These are phyloP conservation scores for Acanthacorydalis orientalis DNA, from an alignment of 2,888 invertebrate genomes.

Conservation along the genomic window DNA sequence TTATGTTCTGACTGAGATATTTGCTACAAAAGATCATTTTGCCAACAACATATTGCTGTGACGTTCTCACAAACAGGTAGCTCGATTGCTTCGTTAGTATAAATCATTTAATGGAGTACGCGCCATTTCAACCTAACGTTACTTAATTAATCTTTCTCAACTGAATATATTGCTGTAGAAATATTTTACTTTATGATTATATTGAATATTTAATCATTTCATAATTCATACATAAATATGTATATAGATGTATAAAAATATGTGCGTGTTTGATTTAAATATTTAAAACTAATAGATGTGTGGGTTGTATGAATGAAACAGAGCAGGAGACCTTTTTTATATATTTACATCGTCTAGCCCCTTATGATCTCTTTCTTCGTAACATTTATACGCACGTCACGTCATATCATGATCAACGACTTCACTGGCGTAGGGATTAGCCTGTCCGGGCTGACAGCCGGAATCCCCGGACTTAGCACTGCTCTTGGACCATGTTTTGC, in stretches of 20 bases:
- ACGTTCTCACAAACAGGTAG: conserved; percentile 12
- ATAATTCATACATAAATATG: too few species aligned
- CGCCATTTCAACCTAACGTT: conserved; percentile 32
- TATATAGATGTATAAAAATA: too few species aligned
- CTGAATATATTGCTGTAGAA: neutral
- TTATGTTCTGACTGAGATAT: too few species aligned
- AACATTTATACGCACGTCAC: neutral
- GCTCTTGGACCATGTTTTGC: neutral
- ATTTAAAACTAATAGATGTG: too few species aligned
- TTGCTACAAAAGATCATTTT: conserved; percentile 3
- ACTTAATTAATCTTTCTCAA: conserved; percentile 28
- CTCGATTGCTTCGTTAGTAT: conserved; percentile 9
- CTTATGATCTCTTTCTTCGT: neutral
- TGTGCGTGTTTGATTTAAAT: too few species aligned
- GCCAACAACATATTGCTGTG: conserved; percentile 11
- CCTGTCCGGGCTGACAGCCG: neutral
- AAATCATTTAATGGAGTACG: conserved; percentile 18
- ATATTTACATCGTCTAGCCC: too few species aligned
- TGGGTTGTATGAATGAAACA: too few species aligned
- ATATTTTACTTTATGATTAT: too few species aligned
- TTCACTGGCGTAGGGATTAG: neutral
- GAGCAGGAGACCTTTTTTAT: too few species aligned
- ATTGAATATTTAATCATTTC: too few species aligned
- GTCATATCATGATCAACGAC: neutral
- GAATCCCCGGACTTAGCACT: neutral